phyloP scores from a whole-genome alignment of 1,140 invertebrate genomes.

The Brachionus calyciflorus region DNA sequence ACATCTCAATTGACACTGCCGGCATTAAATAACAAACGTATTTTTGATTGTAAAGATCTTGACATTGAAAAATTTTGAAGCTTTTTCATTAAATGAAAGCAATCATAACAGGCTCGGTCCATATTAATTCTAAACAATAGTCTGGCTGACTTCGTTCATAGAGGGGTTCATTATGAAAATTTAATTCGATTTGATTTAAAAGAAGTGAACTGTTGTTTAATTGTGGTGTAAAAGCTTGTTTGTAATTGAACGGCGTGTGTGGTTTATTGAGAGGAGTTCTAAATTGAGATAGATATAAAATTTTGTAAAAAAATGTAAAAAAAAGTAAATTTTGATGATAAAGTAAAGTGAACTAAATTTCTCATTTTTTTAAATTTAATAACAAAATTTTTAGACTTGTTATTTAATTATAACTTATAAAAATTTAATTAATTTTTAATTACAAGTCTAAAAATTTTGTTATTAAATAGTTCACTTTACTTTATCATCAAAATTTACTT shows the following conservation, averaged over 20 bases:
- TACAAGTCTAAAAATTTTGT: too few relatives aligned
- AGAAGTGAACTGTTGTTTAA: constrained; percentile 3
- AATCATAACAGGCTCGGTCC: constrained; percentile 27
- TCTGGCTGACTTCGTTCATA: constrained; percentile 25
- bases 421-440: too few relatives aligned
- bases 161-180: neutral
- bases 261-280: constrained; percentile 25
- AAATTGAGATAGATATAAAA: constrained; percentile 2
- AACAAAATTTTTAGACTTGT: too few relatives aligned
- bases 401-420: too few relatives aligned
- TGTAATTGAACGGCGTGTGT: neutral
- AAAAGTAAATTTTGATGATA: too few relatives aligned
- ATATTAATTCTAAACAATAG: constrained; percentile 38
- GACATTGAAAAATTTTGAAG: constrained; percentile 33
- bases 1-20: constrained; percentile 36
- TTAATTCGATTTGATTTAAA: neutral
- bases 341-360: too few relatives aligned
- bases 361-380: too few relatives aligned
- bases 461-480: too few relatives aligned
- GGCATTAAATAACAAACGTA: constrained; percentile 33
- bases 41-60: constrained; percentile 41
- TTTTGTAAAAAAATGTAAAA: too few relatives aligned
- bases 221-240: neutral
- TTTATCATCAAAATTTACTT: too few relatives aligned
- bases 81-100: constrained; percentile 19